phyloP scores from a whole-genome alignment of 2,888 invertebrate species.

The Antitype chi region DNA sequence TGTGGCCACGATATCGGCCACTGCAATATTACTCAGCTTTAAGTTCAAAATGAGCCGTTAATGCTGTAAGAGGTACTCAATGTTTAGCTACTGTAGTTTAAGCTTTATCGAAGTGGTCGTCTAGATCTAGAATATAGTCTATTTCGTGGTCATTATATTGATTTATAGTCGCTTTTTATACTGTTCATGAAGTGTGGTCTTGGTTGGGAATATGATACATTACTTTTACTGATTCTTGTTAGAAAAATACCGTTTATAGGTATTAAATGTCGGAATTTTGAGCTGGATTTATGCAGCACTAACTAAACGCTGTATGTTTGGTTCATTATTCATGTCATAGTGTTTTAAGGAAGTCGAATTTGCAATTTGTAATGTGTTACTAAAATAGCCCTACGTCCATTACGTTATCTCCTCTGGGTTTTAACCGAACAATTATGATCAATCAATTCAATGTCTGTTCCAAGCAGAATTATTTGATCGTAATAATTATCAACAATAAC shows the following conservation, averaged over 20 bases:
- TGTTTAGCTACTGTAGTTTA: conserved; percentile 51
- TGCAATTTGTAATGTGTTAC: not conserved
- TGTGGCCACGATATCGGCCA: conserved; percentile 53
- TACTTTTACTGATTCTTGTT: conserved; percentile 11
- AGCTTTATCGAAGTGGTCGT: conserved; percentile 48
- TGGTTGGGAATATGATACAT: conserved; percentile 19
- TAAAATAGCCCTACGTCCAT: not conserved
- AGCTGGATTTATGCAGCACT: not conserved
- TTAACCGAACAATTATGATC: conserved; percentile 10
- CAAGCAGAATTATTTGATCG: conserved; percentile 4
- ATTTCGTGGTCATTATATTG: conserved; percentile 36
- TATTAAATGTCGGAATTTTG: not conserved
- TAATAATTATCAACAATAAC: conserved; percentile 21
- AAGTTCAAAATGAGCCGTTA: conserved; percentile 77
- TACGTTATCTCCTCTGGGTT: not conserved
- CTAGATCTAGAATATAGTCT: conserved; percentile 34
- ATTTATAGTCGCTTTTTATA: conserved; percentile 46
- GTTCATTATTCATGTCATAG: not conserved
- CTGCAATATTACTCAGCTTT: conserved; percentile 60
- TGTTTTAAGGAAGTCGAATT: not conserved
- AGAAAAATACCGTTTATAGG: not conserved
- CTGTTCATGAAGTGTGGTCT: conserved; percentile 19
- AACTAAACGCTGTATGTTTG: too few relatives aligned
- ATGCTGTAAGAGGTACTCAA: conserved; percentile 73
- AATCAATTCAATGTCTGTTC: conserved; percentile 15